Base-by-base conservation (phyloP, 2,113 vertebrate genomes). In the Tyrannus savana region DNA sequence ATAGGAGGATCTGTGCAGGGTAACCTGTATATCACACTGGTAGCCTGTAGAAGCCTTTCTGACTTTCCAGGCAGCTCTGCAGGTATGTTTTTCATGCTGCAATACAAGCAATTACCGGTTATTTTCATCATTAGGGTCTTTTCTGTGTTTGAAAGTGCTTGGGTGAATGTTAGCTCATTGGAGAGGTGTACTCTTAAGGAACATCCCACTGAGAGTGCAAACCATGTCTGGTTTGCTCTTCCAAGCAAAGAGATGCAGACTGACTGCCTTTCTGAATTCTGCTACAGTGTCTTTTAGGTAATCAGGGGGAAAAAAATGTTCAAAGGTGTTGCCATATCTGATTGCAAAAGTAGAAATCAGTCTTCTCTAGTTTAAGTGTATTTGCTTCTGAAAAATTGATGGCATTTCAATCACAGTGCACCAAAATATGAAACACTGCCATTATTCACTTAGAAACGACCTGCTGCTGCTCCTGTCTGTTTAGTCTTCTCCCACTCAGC, bases 371-470 rank as follows among this genome's bases (percentile, higher is more conserved):
- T 59, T 88, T 81, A 33, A 63, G 41, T 19, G 19, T 52, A 67
- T 91, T 80, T 81, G 28, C 84, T 71, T 72, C 64, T 82, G 64
- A 77, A 87, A 84, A 83, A 49, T 27, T 55, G 24, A 50, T 83
- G 18, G 4, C 41, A 47, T 88, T 39, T 83, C 42, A 60, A 35
- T 85, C 62, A 46, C 76, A 55, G n/a, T 44, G 33, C 44, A 77
- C 30, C 41, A 56, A 80, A 75, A 79, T 31, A 44, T 2, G 9
- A 66, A 82, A 71, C 0, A 0, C 47, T 77, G 55, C 35, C 46
- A 69, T 79, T 91, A 63, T n/a, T 89, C 74, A 78, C 27, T 30
- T 82, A 85, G 84, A 90, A 96, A 75, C 24, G 78, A 82, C 35
- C 85, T 69, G 49, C 53, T 84, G 52, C 60, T 78, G 50, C 84